Base-by-base conservation (phyloP, 2,113 vertebrate genomes). In the Leucopsar rothschildi region DNA sequence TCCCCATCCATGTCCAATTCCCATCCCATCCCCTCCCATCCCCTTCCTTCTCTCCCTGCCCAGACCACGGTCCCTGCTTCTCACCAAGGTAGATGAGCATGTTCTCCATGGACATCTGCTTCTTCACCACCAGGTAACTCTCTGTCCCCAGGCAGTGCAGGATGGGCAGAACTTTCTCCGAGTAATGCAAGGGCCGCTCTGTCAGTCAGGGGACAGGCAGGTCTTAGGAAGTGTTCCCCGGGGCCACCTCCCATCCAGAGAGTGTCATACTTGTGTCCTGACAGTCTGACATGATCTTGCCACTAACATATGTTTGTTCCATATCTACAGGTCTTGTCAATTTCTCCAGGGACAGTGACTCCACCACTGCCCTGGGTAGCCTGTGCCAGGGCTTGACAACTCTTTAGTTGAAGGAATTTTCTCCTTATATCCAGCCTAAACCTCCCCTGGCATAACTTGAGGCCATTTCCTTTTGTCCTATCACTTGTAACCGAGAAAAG, bases 121-220 rank as follows among this genome's bases (percentile, higher is more conserved):
- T 99, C 97, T 99, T 99, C 79, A 99, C 98, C 63, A 99, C 98
- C 91, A 99, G 97, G 92, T 98, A 97, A 90, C 98, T 99, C 33
- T 99, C 99, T 0, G 96, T 98, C 11, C 98, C 99, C 66, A 98
- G 96, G 20, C 98, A 96, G 23, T 99, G 99, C 52, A 99, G 49
- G 42, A 99, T 99, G 94, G 99, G 99, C 50, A 99, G 96, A 25
- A 99, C 99, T 53, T 98, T 98, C 93, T 99, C 99, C 7, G 97
- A 97, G 93, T 98, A 99, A 96, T 99, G 99, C 95, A 99, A 93
- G 2, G 98, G 99, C 4, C 99, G 98, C 55, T 99, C 99, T 99
- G 98, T 15, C 39, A 45, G 57, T 77, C 37, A 71, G 15, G n/a
- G 31, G 12, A n/a, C 5, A 15, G 37, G 22, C 23, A 24, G 33